Percentiles rank a stretch among this genome's conserved stretches.
phyloP scores from a whole-genome alignment of 1,140 invertebrate genomes.

The Alviniconcha marisindica region DNA sequence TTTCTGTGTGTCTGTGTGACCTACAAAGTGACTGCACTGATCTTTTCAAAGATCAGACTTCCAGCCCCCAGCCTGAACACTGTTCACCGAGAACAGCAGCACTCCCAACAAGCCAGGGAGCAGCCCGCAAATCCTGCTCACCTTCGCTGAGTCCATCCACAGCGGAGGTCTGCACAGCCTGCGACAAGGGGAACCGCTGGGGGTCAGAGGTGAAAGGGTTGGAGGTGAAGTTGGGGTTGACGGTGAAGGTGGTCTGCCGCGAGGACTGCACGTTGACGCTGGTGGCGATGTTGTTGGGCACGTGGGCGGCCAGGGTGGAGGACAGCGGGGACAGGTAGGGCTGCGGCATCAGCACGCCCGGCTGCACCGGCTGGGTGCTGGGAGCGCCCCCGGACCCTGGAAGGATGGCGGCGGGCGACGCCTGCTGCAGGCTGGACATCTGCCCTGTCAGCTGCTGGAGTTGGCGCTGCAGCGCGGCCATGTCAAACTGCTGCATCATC shows the following conservation, averaged over 20 bases:
- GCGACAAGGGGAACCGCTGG: slow-evolving; percentile 12
- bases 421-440: slow-evolving; percentile 25
- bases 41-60: too few relatives aligned
- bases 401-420: not conserved
- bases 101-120: too few relatives aligned
- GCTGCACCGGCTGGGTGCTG: not conserved
- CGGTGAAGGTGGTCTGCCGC: slow-evolving; percentile 42
- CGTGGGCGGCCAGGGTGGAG: slow-evolving; percentile 23
- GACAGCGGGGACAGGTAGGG: slow-evolving; percentile 37
- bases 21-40: too few relatives aligned
- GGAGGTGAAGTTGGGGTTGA: slow-evolving; percentile 38
- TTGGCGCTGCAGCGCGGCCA: slow-evolving; percentile 50
- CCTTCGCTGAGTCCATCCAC: not conserved
- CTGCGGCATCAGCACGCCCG: not conserved
- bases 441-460: slow-evolving; percentile 32
- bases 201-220: not conserved
- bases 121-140: not conserved
- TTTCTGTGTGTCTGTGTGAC: too few relatives aligned
- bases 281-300: slow-evolving; percentile 33
- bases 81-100: too few relatives aligned
- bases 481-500: slow-evolving; percentile 69
- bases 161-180: slow-evolving; percentile 30
- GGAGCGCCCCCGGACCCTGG: not conserved
- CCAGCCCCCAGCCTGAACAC: too few relatives aligned
- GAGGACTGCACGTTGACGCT: slow-evolving; percentile 43